A percentile compares a stretch with the other conserved stretches of the same genome.
Evolutionary conservation across 2,797 vertebrate species (phyloP).

Genomic region (Leptatherina wallacei): DNA sequence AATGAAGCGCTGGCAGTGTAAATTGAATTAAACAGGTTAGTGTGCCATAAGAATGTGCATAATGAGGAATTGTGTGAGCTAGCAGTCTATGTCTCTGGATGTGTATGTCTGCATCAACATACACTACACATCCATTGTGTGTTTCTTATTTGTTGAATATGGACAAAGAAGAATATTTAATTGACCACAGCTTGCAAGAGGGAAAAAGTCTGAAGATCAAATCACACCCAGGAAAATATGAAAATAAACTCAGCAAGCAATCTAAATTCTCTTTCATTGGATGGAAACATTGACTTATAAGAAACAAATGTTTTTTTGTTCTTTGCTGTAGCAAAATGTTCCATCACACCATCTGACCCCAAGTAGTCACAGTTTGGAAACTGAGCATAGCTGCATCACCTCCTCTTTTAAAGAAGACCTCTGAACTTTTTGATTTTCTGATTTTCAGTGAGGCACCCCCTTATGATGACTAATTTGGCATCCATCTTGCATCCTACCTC

Average conservation of each 20-base stretch:
- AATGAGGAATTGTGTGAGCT: conserved; percentile 42
- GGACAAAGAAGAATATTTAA: conserved; percentile 45
- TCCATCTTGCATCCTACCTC: no score
- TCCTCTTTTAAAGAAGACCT: no score
- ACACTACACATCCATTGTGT: no score
- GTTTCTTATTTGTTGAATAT: conserved; percentile 46
- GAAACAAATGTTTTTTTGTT: conserved; percentile 2
- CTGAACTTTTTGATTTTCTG: no score
- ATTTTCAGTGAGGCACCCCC: no score
- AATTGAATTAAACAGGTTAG: conserved; percentile 76
- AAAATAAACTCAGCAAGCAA: conserved; percentile 15
- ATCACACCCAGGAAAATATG: neutral
- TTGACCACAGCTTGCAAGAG: conserved; percentile 32
- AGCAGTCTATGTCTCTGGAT: conserved; percentile 21
- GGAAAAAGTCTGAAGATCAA: conserved; percentile 15
- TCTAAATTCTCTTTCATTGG: conserved; percentile 18
- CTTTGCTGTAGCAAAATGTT: neutral
- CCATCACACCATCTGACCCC: neutral
- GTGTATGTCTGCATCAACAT: no score
- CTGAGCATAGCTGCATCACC: neutral
- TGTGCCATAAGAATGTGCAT: conserved; percentile 62
- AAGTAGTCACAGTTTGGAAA: neutral
- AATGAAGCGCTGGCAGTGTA: conserved; percentile 62
- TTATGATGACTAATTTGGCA: no score
- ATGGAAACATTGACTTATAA: neutral